These are phyloP conservation scores for Oreochromis mossambicus DNA, from an alignment of 2,797 vertebrate genomes.

Conservation along the genomic window DNA sequence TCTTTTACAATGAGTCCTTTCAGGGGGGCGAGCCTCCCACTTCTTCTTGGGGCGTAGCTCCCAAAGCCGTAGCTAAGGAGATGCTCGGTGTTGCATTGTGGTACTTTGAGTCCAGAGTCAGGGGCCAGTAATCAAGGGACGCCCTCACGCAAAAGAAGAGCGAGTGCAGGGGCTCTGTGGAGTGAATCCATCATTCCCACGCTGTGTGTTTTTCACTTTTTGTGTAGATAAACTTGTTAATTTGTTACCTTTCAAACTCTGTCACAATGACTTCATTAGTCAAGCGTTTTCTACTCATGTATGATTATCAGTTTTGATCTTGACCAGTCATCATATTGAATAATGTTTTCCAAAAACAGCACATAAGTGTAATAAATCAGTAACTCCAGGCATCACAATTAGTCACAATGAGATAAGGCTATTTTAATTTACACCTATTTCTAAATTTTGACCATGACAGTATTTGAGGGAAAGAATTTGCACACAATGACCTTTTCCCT, in stretches of 20 bases:
- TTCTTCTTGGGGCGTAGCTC: constrained; percentile 65
- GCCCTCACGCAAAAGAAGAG: background rate
- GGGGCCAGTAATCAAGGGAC: background rate
- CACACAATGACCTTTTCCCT: background rate
- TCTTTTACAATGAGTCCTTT: constrained; percentile 67
- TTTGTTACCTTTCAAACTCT: background rate
- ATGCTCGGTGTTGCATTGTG: constrained; percentile 71
- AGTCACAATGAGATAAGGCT: background rate
- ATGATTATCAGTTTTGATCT: background rate
- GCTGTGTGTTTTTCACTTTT: background rate
- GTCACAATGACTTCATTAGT: background rate
- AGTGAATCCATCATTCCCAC: background rate
- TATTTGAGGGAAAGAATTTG: fast-evolving
- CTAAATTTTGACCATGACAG: background rate
- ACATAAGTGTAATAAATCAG: background rate
- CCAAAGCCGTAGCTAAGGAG: constrained; percentile 59
- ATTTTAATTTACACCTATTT: background rate
- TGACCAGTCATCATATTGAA: background rate
- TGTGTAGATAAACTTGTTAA: background rate
- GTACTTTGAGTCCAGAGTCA: constrained; percentile 64
- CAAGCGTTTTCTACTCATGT: background rate
- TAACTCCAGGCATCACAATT: background rate
- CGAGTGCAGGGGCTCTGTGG: background rate
- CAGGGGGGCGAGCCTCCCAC: constrained; percentile 58
- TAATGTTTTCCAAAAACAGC: background rate